Percentiles rank a stretch among this genome's conserved stretches.
phyloP scores from a whole-genome alignment of 2,797 vertebrate species.

The Enteromius treurensis region DNA sequence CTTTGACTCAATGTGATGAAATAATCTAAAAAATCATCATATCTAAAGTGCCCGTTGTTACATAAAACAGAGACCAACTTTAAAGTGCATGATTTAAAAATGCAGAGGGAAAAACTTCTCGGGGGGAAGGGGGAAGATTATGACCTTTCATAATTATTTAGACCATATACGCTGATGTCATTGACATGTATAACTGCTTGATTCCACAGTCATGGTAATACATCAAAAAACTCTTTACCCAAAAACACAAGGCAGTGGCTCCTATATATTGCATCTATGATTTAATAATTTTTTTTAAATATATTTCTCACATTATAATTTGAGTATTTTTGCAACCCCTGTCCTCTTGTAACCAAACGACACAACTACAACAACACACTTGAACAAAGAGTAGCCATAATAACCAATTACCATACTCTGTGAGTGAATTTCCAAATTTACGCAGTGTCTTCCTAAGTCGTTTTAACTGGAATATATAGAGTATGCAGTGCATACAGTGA shows the following conservation, averaged over 20 bases:
- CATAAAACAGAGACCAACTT: slow-evolving; percentile 46
- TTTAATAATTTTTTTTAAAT: no score
- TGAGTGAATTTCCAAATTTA: neutral
- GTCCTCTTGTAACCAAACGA: slow-evolving; percentile 18
- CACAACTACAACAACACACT: slow-evolving; percentile 6
- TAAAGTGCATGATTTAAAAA: slow-evolving; percentile 56
- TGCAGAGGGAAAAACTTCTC: slow-evolving; percentile 37
- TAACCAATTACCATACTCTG: neutral
- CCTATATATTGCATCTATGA: slow-evolving; percentile 19
- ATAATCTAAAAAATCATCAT: slow-evolving; percentile 6
- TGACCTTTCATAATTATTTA: neutral
- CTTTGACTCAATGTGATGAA: slow-evolving; percentile 16
- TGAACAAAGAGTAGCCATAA: slow-evolving; percentile 20
- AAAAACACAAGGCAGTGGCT: slow-evolving; percentile 40
- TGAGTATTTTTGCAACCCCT: slow-evolving; percentile 9
- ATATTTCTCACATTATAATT: neutral
- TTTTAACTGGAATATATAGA: slow-evolving; percentile 14
- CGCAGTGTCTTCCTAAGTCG: slow-evolving; percentile 4
- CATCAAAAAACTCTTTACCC: neutral
- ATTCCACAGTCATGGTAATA: slow-evolving; percentile 42
- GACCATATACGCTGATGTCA: slow-evolving; percentile 24
- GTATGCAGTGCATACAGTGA: slow-evolving; percentile 33
- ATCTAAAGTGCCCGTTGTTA: slow-evolving; percentile 45
- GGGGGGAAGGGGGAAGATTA: neutral
- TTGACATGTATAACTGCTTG: slow-evolving; percentile 5